Evolutionary conservation across 1,140 invertebrate genomes (phyloP).

Genomic region (Plectrocnemia conspersa): DNA sequence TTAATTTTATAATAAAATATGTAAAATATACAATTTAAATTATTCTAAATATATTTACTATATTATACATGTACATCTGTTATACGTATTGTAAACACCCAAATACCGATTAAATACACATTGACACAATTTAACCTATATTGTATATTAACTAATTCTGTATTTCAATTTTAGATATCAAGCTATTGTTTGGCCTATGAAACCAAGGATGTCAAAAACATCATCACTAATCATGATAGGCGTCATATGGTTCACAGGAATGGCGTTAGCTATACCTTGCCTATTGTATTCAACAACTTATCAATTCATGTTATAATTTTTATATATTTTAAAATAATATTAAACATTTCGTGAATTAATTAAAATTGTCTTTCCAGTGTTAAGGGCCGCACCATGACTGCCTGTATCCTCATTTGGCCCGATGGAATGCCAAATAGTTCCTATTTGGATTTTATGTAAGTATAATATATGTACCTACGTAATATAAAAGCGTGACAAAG

Average conservation of each 20-base stretch:
- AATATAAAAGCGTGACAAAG: too few species aligned
- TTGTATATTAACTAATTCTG: background rate
- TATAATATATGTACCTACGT: too few species aligned
- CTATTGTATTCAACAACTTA: constrained; percentile 76
- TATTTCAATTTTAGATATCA: constrained; percentile 69
- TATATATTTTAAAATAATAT: background rate
- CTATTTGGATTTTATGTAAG: constrained; percentile 62
- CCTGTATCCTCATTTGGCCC: constrained; percentile 66
- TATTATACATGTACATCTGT: too few species aligned
- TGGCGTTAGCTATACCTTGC: constrained; percentile 73
- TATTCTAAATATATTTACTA: too few species aligned
- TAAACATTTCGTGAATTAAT: background rate
- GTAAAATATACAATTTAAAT: too few species aligned
- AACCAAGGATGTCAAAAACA: constrained; percentile 75
- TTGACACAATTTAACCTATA: too few species aligned
- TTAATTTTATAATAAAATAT: too few species aligned
- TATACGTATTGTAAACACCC: too few species aligned
- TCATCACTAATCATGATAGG: constrained; percentile 71
- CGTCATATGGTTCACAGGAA: constrained; percentile 77
- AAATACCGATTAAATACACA: too few species aligned
- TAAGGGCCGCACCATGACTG: constrained; percentile 50
- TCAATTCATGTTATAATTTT: constrained; percentile 59
- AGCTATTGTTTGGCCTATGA: constrained; percentile 84
- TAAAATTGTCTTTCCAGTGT: constrained; percentile 42
- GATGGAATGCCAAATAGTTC: constrained; percentile 58